phyloP scores from a whole-genome alignment of 2,113 vertebrate species.

The Gnathonemus echidnorhynchus region DNA sequence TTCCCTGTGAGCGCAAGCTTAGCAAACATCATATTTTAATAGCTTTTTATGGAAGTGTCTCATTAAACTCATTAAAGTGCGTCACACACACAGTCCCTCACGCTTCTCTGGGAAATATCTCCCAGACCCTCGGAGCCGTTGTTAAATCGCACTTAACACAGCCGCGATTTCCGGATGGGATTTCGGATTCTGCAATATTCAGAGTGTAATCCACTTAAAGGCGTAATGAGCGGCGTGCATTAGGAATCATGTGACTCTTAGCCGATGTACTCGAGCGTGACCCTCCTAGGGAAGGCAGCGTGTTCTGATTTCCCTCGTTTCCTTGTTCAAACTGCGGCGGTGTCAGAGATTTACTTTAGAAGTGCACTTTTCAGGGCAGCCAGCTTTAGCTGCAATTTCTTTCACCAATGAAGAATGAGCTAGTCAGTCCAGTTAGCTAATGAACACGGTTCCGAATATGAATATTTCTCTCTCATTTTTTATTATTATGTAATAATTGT shows the following conservation, averaged over 20 bases:
- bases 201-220: constrained; percentile 1
- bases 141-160: constrained; percentile 1
- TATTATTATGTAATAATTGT: neutral
- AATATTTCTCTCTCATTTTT: neutral
- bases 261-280: neutral
- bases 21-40: neutral
- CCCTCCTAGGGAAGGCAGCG: neutral
- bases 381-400: neutral
- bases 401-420: neutral
- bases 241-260: neutral
- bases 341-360: neutral
- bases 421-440: neutral
- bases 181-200: constrained; percentile 8
- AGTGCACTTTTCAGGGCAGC: neutral
- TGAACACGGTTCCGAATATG: neutral
- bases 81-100: neutral
- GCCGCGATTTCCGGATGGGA: neutral
- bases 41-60: neutral
- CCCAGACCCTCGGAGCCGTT: neutral
- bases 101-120: neutral
- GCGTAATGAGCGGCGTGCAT: neutral
- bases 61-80: neutral
- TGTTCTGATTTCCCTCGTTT: neutral
- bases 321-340: neutral
- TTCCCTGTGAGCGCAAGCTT: neutral